A percentile compares a stretch with the other conserved stretches of the same genome.
phyloP scores from a whole-genome alignment of 1,140 invertebrate species.

The Drosophila nannoptera region DNA sequence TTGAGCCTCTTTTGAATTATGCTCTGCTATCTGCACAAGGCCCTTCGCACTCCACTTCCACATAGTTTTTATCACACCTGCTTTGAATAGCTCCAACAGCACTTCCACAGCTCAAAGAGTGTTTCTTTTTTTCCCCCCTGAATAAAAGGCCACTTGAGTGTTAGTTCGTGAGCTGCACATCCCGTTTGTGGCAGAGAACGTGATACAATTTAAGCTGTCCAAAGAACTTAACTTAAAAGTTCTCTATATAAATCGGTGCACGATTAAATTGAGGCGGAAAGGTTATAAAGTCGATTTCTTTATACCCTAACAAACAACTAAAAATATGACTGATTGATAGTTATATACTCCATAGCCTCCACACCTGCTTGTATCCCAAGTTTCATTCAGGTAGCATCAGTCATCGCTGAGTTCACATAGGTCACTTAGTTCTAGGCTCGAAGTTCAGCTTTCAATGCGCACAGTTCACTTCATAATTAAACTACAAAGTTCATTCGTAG shows the following conservation, averaged over 20 bases:
- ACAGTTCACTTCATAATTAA: background rate
- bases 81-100: slow-evolving; percentile 47
- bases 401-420: background rate
- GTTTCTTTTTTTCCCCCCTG: background rate
- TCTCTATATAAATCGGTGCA: slow-evolving; percentile 4
- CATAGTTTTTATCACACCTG: slow-evolving; percentile 67
- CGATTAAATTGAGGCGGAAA: slow-evolving; percentile 9
- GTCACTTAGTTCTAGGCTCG: background rate
- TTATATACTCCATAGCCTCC: too few relatives aligned
- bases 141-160: slow-evolving; percentile 19
- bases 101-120: slow-evolving; percentile 7
- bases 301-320: background rate
- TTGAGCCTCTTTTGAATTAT: slow-evolving; percentile 67
- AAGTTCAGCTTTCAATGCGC: background rate
- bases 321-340: too few relatives aligned
- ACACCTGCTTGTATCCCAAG: background rate
- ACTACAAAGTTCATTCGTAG: background rate
- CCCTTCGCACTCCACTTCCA: slow-evolving; percentile 37
- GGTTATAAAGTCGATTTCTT: background rate
- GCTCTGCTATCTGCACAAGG: slow-evolving; percentile 53
- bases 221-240: slow-evolving; percentile 8
- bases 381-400: background rate
- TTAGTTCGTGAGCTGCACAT: slow-evolving; percentile 27
- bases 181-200: background rate
- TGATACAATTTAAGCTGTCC: slow-evolving; percentile 18